Evolutionary conservation across 2,888 invertebrate species (phyloP).

Genomic region (Acrobasis consociella): DNA sequence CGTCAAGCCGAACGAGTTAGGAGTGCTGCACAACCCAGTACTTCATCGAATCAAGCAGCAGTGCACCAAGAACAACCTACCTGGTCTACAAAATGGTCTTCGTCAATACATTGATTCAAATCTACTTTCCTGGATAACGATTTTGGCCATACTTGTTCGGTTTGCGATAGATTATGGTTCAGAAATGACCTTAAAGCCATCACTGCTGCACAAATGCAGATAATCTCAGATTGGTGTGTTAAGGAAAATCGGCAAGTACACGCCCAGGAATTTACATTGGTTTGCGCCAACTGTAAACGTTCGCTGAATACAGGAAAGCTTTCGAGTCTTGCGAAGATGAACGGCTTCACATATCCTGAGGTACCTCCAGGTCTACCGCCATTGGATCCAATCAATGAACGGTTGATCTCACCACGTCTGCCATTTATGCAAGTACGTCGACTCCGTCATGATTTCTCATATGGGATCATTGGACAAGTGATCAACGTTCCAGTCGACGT

Average conservation of each 20-base stretch:
- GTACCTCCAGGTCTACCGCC: conserved; percentile 43
- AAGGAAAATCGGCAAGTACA: background rate
- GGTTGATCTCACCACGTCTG: conserved; percentile 48
- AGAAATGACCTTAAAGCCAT: conserved; percentile 48
- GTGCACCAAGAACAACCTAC: no score
- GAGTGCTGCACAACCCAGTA: no score
- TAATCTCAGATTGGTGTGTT: no score
- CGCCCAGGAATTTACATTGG: no score
- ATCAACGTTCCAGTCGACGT: conserved; percentile 56
- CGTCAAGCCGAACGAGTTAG: no score
- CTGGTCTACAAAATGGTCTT: no score
- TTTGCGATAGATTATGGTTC: conserved; percentile 55
- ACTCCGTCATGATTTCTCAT: background rate
- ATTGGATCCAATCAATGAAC: conserved; percentile 47
- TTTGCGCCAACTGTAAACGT: conserved; percentile 43
- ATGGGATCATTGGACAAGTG: conserved; percentile 48
- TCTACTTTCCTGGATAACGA: conserved; percentile 36
- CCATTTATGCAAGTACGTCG: conserved; percentile 52
- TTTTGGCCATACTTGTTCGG: conserved; percentile 47
- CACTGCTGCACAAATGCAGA: conserved; percentile 22
- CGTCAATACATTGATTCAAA: no score
- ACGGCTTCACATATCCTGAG: conserved; percentile 52
- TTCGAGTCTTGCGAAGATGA: conserved; percentile 41
- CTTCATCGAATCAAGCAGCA: no score
- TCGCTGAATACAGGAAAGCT: conserved; percentile 44